Conservation (phyloP, 2,888 invertebrate genomes). For the Trichopoda pennipes region DNA sequence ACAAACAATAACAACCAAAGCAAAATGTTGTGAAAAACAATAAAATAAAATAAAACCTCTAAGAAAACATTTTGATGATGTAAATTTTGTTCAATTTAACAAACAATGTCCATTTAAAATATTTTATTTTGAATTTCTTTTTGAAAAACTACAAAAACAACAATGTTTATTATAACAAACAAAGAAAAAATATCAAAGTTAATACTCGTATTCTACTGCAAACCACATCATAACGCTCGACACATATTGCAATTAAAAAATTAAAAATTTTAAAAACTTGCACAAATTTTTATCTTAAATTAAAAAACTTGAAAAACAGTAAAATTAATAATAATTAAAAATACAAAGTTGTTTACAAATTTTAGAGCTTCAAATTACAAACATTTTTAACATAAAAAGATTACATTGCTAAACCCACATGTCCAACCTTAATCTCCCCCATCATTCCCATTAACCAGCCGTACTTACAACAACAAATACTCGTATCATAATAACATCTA, state of each 20-base stretch:
- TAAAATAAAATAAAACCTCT: conserved; percentile 24
- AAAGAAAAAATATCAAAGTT: conserved; percentile 16
- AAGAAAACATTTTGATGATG: conserved; percentile 31
- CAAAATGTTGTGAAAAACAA: conserved; percentile 40
- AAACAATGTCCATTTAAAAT: conserved; percentile 24
- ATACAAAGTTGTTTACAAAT: conserved; percentile 49
- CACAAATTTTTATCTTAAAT: conserved; percentile 57
- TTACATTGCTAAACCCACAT: conserved; percentile 25
- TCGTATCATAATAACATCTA: not conserved
- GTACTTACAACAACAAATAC: not conserved
- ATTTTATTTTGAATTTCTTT: conserved; percentile 14
- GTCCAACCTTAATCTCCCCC: not conserved
- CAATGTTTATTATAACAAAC: conserved; percentile 1
- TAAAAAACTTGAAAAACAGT: conserved; percentile 7
- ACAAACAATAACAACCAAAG: conserved; percentile 40
- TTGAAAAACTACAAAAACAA: conserved; percentile 24
- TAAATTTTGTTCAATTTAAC: conserved; percentile 43
- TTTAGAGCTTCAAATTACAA: conserved; percentile 55
- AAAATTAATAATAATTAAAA: conserved; percentile 22
- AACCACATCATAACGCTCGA: conserved; percentile 31
- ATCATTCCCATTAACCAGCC: not conserved
- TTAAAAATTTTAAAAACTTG: conserved; percentile 24
- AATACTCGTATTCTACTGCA: conserved; percentile 11
- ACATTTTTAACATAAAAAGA: conserved; percentile 6
- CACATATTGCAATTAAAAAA: conserved; percentile 3